These are phyloP conservation scores for Sebastes alutus DNA, from an alignment of 2,797 vertebrate genomes.

Conservation along the genomic window DNA sequence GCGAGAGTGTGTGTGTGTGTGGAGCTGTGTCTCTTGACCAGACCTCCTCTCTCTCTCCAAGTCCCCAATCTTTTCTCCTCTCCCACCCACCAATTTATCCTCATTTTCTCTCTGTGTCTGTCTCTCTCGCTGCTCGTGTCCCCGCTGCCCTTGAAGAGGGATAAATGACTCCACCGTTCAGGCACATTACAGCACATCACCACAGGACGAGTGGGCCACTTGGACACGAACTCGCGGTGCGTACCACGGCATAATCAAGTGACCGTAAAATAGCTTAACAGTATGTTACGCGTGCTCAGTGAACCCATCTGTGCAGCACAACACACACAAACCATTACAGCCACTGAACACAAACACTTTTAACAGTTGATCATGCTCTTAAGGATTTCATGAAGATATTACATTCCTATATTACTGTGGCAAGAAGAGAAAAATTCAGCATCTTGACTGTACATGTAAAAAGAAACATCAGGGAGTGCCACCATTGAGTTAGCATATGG, in stretches of 20 bases:
- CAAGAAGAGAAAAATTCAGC: neutral
- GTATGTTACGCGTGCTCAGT: neutral
- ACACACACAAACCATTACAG: neutral
- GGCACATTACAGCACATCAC: slow-evolving; percentile 39
- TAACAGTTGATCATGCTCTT: neutral
- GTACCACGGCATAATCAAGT: slow-evolving; percentile 7
- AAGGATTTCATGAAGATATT: neutral
- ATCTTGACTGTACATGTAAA: neutral
- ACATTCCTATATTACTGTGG: neutral
- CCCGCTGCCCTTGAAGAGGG: slow-evolving; percentile 62
- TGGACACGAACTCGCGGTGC: slow-evolving; percentile 7
- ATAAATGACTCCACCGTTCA: slow-evolving; percentile 60
- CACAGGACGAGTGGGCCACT: slow-evolving; percentile 38
- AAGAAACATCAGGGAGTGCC: neutral
- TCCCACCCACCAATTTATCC: slow-evolving; percentile 66
- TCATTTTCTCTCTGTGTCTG: slow-evolving; percentile 52
- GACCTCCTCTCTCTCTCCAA: slow-evolving; percentile 21
- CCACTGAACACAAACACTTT: neutral
- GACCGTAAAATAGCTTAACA: slow-evolving; percentile 1
- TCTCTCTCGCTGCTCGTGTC: slow-evolving; percentile 35
- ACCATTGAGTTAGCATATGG: neutral
- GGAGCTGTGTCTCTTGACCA: slow-evolving; percentile 29
- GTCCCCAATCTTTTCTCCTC: slow-evolving; percentile 42
- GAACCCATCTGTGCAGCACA: neutral
- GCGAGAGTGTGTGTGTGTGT: neutral